Conservation (phyloP, 2,113 vertebrate genomes). For the Erythrolamprus reginae region DNA sequence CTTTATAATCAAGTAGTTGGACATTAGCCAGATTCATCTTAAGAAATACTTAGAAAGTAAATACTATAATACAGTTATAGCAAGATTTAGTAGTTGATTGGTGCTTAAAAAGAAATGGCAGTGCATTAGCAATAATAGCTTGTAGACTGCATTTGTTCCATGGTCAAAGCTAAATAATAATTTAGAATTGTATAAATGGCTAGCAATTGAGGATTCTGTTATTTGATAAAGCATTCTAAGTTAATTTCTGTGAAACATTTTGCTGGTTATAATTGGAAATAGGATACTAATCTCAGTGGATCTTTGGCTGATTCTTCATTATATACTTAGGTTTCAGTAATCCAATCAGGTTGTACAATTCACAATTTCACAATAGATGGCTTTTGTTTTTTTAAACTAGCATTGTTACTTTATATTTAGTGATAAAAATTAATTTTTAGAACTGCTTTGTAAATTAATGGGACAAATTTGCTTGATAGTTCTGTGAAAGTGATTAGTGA, state of each 20-base stretch:
- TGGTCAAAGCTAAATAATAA: not conserved
- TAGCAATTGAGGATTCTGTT: not conserved
- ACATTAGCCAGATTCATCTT: not conserved
- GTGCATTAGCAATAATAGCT: not conserved
- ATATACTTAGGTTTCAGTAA: not conserved
- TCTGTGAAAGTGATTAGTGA: not conserved
- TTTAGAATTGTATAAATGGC: not conserved
- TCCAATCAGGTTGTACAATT: not conserved
- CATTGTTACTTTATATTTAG: not conserved
- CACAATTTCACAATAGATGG: not conserved
- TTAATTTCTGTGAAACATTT: not conserved
- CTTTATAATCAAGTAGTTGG: not conserved
- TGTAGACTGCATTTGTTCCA: not conserved
- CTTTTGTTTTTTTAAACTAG: not conserved
- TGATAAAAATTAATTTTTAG: not conserved
- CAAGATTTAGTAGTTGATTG: not conserved
- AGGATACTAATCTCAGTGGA: not conserved
- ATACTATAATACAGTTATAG: not conserved
- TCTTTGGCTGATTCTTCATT: not conserved
- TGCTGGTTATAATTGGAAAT: not conserved
- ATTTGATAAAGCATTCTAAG: not conserved
- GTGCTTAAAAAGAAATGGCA: not conserved
- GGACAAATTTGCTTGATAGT: not conserved
- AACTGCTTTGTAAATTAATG: not conserved
- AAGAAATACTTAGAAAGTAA: not conserved